A percentile compares a stretch with the other conserved stretches of the same genome.
phyloP scores from a whole-genome alignment of 64 coral and sea anemone species.

The Platygyra sinensis region DNA sequence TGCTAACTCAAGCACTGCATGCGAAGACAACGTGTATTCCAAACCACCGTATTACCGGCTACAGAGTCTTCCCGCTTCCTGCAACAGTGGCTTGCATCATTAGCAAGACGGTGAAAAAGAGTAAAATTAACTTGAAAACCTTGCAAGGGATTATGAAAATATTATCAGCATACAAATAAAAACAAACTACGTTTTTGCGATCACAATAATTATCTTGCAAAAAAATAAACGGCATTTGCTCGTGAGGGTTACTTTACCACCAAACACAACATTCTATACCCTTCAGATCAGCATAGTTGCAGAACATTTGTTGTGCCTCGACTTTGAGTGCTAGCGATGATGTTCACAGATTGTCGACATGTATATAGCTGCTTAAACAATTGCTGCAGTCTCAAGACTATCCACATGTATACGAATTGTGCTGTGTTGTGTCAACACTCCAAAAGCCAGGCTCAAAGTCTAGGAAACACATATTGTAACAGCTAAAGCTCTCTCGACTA shows the following conservation, averaged over 20 bases:
- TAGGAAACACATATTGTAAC: neutral
- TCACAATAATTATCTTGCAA: neutral
- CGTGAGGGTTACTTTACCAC: neutral
- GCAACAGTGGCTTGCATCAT: neutral
- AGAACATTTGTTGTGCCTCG: neutral
- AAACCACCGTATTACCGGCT: neutral
- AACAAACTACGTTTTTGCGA: conserved; percentile 22
- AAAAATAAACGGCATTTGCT: neutral
- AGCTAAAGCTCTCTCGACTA: neutral
- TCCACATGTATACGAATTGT: neutral
- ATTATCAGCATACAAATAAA: neutral
- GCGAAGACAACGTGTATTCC: neutral
- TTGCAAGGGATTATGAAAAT: neutral
- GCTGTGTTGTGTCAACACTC: conserved; percentile 14
- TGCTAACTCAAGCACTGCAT: neutral
- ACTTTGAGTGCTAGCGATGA: neutral
- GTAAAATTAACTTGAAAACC: conserved; percentile 7
- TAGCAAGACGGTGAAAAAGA: neutral
- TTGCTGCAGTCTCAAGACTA: neutral
- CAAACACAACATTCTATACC: neutral
- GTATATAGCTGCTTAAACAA: neutral
- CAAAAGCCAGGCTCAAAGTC: neutral
- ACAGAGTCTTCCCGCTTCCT: neutral
- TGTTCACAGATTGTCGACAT: neutral
- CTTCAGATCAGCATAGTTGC: neutral